Evolutionary conservation across 53 echinoderm and acorn worm genomes (phyloP).

Genomic region (Holothuria scabra): DNA sequence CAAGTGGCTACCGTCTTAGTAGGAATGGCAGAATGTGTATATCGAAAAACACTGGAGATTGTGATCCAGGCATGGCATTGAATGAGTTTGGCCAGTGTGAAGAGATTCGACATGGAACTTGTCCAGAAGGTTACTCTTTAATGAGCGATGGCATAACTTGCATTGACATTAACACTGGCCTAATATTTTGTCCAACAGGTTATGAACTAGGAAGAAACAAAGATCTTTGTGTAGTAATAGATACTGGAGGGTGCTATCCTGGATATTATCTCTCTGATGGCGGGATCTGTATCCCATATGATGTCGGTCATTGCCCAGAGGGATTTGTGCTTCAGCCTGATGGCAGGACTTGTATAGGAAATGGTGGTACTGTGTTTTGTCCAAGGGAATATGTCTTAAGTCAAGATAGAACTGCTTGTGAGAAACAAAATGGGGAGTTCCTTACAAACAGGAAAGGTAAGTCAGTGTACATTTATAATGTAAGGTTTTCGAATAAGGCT

Average conservation of each 20-base stretch:
- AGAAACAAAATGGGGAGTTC: neutral
- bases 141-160: constrained; percentile 26
- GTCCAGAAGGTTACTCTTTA: constrained; percentile 43
- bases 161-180: neutral
- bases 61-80: constrained; percentile 5
- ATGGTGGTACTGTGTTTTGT: neutral
- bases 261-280: neutral
- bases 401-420: constrained; percentile 8
- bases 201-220: constrained; percentile 32
- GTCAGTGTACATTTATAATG: neutral
- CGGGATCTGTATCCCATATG: constrained; percentile 1
- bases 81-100: neutral
- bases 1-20: constrained; percentile 41
- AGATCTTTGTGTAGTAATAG: neutral
- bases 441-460: neutral
- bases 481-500: no score
- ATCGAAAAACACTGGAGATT: neutral
- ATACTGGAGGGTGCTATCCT: neutral
- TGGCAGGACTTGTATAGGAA: neutral
- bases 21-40: constrained; percentile 33
- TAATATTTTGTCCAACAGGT: constrained; percentile 34
- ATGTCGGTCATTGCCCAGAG: constrained; percentile 16
- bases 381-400: constrained; percentile 7
- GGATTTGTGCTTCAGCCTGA: constrained; percentile 19
- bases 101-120: neutral